phyloP scores from a whole-genome alignment of 1,140 invertebrate genomes.

The Drosophila ananassae region DNA sequence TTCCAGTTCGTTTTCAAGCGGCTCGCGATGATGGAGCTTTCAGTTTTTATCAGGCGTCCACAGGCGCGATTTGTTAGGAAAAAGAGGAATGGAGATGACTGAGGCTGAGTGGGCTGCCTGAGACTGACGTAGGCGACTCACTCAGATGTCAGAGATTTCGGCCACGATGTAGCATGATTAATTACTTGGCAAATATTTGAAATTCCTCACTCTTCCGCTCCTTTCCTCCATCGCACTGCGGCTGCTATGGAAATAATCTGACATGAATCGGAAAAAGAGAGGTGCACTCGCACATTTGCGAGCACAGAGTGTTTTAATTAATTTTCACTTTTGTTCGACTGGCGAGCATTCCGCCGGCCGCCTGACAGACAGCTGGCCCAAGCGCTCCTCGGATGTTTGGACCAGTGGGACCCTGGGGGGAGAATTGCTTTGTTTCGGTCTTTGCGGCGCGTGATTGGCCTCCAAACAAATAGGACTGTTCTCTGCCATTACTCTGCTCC shows the following conservation, averaged over 20 bases:
- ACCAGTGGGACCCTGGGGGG: conserved; percentile 5
- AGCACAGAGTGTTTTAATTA: conserved; percentile 59
- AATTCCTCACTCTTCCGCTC: conserved; percentile 7
- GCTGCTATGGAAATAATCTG: conserved; percentile 38
- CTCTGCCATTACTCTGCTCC: neutral
- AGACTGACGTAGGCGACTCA: conserved; percentile 48
- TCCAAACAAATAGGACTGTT: conserved; percentile 44
- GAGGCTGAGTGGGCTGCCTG: neutral
- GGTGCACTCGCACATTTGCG: conserved; percentile 19
- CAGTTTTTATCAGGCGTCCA: conserved; percentile 34
- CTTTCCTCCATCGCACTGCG: neutral
- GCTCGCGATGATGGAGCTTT: conserved; percentile 42
- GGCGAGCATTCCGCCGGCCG: conserved; percentile 34
- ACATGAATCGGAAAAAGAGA: conserved; percentile 33
- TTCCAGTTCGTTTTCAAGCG: neutral
- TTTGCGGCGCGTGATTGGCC: conserved; percentile 29
- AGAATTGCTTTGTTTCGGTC: conserved; percentile 34
- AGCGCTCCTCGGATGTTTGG: neutral
- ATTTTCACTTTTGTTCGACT: conserved; percentile 59
- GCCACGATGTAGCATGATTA: conserved; percentile 70
- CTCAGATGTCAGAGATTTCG: conserved; percentile 39
- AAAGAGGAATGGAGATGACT: neutral
- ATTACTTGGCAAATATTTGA: conserved; percentile 78
- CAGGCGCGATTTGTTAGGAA: conserved; percentile 11
- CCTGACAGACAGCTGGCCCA: conserved; percentile 39